Conservation (phyloP, 2,113 vertebrate species). For the Irena cyanogastra region DNA sequence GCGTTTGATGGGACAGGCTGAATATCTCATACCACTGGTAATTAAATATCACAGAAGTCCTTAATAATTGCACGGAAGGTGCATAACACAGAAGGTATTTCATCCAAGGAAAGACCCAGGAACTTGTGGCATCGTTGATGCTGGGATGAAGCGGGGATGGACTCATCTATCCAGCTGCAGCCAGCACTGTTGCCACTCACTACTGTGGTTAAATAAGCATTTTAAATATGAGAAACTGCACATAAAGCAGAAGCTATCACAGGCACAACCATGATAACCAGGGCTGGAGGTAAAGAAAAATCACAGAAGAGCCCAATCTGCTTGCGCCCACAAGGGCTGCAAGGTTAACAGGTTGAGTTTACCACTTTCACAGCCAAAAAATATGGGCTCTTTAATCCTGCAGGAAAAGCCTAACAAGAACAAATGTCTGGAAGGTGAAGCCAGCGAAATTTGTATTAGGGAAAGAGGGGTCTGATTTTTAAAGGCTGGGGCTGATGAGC, state of each 20-base stretch:
- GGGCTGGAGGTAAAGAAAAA: not conserved
- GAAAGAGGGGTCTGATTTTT: not conserved
- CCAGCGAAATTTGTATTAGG: not conserved
- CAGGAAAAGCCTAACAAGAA: not conserved
- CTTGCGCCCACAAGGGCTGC: accelerated
- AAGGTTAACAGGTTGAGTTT: not conserved
- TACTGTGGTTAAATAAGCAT: not conserved
- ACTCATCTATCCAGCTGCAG: not conserved
- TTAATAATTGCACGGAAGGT: not conserved
- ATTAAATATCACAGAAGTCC: not conserved
- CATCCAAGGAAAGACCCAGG: not conserved
- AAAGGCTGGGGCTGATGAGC: not conserved
- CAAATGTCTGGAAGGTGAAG: not conserved
- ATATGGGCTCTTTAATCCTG: not conserved
- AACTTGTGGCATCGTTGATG: accelerated
- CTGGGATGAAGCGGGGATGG: not conserved
- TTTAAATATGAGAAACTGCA: not conserved
- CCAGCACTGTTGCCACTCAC: not conserved
- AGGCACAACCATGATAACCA: not conserved
- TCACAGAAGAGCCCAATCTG: not conserved
- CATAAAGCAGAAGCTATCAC: not conserved
- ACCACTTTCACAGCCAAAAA: not conserved
- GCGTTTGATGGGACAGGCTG: not conserved
- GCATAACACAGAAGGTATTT: not conserved
- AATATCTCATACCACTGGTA: not conserved